Percentiles rank a stretch among this genome's conserved stretches.
phyloP scores from a whole-genome alignment of 2,797 vertebrate species.

The Rhinella marina region DNA sequence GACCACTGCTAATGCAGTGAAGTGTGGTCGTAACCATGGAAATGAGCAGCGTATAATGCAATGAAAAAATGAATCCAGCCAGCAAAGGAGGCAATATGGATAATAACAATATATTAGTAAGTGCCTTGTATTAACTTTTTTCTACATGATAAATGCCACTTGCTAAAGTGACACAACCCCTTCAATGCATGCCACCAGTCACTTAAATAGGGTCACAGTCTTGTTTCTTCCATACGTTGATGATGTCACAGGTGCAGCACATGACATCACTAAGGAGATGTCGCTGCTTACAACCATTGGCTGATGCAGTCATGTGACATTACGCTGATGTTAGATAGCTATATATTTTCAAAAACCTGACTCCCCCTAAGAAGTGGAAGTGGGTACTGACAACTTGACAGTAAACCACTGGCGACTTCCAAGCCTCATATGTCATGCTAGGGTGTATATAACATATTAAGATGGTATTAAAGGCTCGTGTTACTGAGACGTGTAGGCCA shows the following conservation, averaged over 20 bases:
- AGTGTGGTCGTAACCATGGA: too few relatives aligned
- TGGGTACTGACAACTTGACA: neutral
- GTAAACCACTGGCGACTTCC: neutral
- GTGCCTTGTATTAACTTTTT: too few relatives aligned
- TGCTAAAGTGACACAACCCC: too few relatives aligned
- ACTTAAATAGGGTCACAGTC: too few relatives aligned
- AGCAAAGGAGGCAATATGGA: too few relatives aligned
- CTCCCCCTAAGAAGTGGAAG: neutral
- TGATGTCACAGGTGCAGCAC: neutral
- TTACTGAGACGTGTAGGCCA: conserved; percentile 1
- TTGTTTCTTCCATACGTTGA: neutral
- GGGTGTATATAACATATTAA: neutral
- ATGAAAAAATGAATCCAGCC: too few relatives aligned
- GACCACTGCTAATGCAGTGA: too few relatives aligned
- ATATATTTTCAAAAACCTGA: neutral
- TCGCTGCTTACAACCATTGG: neutral
- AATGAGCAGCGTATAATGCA: too few relatives aligned
- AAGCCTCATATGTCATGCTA: neutral
- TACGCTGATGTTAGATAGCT: neutral
- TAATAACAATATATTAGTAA: too few relatives aligned
- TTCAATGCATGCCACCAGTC: neutral
- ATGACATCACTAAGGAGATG: neutral
- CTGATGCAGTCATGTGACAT: neutral
- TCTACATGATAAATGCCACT: too few relatives aligned
- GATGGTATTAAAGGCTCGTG: neutral